Percentiles rank a stretch among this genome's conserved stretches.
These are phyloP conservation scores for Rhinoraja longicauda DNA, from an alignment of 2,797 vertebrate genomes.

Conservation along the genomic window DNA sequence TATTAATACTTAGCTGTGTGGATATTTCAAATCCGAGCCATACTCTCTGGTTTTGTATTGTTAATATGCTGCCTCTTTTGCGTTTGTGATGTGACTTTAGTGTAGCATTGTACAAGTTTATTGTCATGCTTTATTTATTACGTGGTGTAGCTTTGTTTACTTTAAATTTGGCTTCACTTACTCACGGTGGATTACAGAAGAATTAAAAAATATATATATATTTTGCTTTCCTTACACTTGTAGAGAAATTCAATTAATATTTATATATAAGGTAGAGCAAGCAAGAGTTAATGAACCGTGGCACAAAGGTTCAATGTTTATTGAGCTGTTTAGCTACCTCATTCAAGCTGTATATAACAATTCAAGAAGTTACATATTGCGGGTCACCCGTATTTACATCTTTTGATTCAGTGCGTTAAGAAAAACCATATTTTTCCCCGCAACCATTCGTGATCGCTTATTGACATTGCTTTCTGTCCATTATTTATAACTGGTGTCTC, in stretches of 20 bases:
- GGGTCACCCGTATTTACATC: neutral
- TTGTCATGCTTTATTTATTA: slow-evolving; percentile 3
- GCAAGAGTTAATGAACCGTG: neutral
- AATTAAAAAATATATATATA: slow-evolving; percentile 25
- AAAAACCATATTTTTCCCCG: neutral
- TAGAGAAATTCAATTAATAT: neutral
- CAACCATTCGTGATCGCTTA: slow-evolving; percentile 29
- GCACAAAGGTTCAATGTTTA: neutral
- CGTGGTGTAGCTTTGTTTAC: slow-evolving; percentile 37
- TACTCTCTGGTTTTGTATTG: neutral
- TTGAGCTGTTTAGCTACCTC: neutral
- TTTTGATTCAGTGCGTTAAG: neutral
- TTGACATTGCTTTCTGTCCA: slow-evolving; percentile 42
- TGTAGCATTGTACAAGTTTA: slow-evolving; percentile 26
- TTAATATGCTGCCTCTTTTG: neutral
- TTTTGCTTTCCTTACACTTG: slow-evolving; percentile 8
- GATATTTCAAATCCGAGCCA: neutral
- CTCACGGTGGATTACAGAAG: slow-evolving; percentile 40
- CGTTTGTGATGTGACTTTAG: slow-evolving; percentile 25
- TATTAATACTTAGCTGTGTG: neutral
- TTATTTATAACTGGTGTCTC: slow-evolving; percentile 42
- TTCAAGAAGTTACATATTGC: neutral
- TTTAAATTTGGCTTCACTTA: slow-evolving; percentile 41
- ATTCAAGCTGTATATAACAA: neutral
- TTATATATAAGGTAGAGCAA: neutral